Conservation (phyloP, 2,888 invertebrate species). For the Empis stercorea region DNA sequence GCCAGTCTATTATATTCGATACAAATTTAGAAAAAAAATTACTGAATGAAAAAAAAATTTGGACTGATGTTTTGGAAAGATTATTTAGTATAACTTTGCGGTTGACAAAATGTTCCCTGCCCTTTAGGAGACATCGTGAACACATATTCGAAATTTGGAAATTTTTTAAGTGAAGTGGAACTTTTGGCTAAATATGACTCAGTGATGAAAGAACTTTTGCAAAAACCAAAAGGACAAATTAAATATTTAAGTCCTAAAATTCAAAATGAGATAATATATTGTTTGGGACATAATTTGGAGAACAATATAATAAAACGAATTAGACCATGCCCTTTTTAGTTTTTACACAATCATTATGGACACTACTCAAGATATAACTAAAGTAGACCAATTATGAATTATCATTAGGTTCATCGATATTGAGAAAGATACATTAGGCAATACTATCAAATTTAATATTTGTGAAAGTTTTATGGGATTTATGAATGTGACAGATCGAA, state of each 20-base stretch:
- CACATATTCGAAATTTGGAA: not conserved
- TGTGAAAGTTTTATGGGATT: constrained; percentile 4
- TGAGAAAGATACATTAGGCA: not conserved
- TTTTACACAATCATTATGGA: constrained; percentile 3
- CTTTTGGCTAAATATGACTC: constrained; percentile 2
- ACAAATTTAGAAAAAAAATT: not conserved
- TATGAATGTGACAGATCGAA: not conserved
- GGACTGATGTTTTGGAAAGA: constrained; percentile 5
- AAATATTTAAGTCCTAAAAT: constrained; percentile 2
- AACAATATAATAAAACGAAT: not conserved
- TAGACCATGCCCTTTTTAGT: not conserved
- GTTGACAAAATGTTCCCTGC: not conserved
- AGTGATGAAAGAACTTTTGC: not conserved
- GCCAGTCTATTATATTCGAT: not conserved
- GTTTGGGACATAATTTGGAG: not conserved
- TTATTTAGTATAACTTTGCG: constrained; percentile 2
- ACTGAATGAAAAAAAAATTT: constrained; percentile 3
- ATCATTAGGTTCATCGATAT: constrained; percentile 1
- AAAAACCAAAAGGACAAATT: not conserved
- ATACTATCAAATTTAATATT: not conserved
- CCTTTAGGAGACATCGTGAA: constrained; percentile 1
- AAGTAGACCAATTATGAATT: constrained; percentile 2
- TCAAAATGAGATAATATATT: not conserved
- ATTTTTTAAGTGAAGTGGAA: constrained; percentile 3
- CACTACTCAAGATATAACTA: constrained; percentile 5